Evolutionary conservation across 2,888 invertebrate species (phyloP), one percentile per base, ranked within the genome.

Genomic region (Spilarctia lutea): DNA sequence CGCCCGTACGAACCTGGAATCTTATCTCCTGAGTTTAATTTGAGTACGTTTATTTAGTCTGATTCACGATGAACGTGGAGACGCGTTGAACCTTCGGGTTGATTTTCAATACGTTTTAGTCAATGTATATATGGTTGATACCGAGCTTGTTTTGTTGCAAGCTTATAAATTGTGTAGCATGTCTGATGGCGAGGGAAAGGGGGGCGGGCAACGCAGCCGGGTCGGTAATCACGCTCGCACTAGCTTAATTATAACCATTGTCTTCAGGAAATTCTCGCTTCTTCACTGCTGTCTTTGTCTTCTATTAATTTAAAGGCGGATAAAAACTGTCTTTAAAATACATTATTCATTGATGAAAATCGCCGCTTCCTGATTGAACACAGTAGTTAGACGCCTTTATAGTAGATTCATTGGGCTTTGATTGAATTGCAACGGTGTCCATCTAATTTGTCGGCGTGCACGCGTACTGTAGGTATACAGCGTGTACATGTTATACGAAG

Each of bases 181-280:
- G 79, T 69, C 81, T 73, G 77, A 72, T 77, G 79, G 73, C 75
- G 72, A 79, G 75, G 74, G 75, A 72, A 77, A 75, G 83, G 48
- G 66, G 69, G 65, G 52, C 63, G 73, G 42, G 75, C 20, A 68
- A 79, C 35, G 79, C 75, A 80, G 80, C 76, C 79, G 80, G 80
- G 81, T 85, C 80, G 87, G 88, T 89, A 89, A 90, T 91, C 90
- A 88, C 87, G 89, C 86, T 84, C 81, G 87, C 85, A 84, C 87
- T 86, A 89, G 83, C 84, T 90, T 93, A 93, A 94, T 94, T 93
- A 92, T 86, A 35, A 85, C 90, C 87, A 93, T 94, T 94, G 94
- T 94, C 92, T 93, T 89, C 83, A 85, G 86, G 88, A 90, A 90
- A 90, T 90, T 90, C 88, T 91, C 89, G 88, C 87, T 91, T 85